These are phyloP conservation scores for Glyptemys insculpta DNA, from an alignment of 2,797 vertebrate species.

Conservation along the genomic window DNA sequence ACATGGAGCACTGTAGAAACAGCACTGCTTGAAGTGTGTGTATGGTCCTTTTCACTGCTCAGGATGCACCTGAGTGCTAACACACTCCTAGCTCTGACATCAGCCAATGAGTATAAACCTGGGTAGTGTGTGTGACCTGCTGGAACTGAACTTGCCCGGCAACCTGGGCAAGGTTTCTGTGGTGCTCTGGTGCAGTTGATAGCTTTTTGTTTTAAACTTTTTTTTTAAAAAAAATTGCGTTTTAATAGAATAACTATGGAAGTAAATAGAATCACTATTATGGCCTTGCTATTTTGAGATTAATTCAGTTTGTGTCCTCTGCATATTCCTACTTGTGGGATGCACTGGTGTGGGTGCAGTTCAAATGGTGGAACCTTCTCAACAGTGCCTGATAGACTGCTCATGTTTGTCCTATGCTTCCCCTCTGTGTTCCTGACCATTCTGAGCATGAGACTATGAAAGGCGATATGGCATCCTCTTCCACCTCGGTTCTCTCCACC, in stretches of 20 bases:
- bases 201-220: background rate
- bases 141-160: background rate
- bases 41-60: background rate
- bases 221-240: no score
- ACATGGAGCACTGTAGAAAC: background rate
- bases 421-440: no score
- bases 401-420: no score
- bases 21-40: background rate
- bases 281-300: background rate
- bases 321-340: background rate
- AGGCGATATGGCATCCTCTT: no score
- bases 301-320: background rate
- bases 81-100: background rate
- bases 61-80: background rate
- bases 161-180: background rate
- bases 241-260: background rate
- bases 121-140: background rate
- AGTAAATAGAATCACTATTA: background rate
- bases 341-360: background rate
- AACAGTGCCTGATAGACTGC: no score
- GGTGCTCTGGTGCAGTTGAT: background rate
- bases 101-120: background rate
- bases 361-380: no score
- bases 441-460: no score
- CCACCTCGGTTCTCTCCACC: no score